Evolutionary conservation across 1,140 invertebrate species (phyloP).

Genomic region (Chionoecetes opilio): DNA sequence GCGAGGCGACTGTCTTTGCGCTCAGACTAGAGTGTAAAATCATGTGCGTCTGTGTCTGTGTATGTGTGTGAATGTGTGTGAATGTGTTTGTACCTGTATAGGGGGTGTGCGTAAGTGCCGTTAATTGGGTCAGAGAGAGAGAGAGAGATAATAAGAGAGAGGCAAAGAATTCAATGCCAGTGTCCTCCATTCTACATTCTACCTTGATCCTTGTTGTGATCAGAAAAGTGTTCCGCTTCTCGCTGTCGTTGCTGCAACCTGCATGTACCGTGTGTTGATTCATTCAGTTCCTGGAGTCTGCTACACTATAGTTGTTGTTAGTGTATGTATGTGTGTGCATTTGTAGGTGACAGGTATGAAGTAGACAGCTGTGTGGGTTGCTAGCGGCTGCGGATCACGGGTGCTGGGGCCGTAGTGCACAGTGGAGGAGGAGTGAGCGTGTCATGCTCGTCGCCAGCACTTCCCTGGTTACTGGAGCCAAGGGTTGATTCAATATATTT

Average conservation of each 20-base stretch:
- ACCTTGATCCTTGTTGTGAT: conserved; percentile 45
- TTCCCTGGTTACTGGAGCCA: conserved; percentile 1
- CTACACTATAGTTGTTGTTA: conserved; percentile 54
- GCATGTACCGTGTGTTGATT: conserved; percentile 66
- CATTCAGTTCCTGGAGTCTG: conserved; percentile 61
- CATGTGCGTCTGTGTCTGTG: not conserved
- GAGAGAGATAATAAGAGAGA: not conserved
- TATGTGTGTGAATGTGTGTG: not conserved
- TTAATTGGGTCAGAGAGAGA: no score
- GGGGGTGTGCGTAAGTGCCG: no score
- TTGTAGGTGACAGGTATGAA: conserved; percentile 41
- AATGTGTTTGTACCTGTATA: no score
- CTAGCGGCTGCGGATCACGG: conserved; percentile 38
- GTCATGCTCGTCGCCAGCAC: not conserved
- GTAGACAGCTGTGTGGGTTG: conserved; percentile 10
- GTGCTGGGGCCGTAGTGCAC: not conserved
- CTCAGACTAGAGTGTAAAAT: not conserved
- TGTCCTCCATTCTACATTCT: not conserved
- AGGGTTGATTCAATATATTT: not conserved
- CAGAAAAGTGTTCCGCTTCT: conserved; percentile 33
- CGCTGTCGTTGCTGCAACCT: conserved; percentile 48
- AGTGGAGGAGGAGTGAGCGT: not conserved
- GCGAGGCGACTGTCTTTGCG: conserved; percentile 42
- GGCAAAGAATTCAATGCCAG: not conserved
- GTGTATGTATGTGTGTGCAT: conserved; percentile 64